These are phyloP conservation scores for Tetanocera ferruginea DNA, from an alignment of 2,888 invertebrate species.

Conservation along the genomic window DNA sequence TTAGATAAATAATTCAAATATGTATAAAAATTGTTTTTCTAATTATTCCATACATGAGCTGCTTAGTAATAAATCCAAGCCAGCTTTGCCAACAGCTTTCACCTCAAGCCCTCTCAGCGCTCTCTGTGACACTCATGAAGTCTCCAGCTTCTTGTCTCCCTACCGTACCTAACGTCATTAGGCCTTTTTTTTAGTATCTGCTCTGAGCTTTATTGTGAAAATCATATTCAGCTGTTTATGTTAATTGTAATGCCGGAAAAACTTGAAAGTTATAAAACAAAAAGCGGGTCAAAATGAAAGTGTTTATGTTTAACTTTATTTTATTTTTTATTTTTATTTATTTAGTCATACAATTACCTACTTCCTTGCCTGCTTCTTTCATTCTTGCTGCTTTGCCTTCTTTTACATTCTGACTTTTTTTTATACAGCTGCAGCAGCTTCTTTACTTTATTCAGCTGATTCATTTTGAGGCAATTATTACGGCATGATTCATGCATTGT, in stretches of 20 bases:
- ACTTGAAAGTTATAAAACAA: background rate
- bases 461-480: background rate
- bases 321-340: background rate
- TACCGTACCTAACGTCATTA: background rate
- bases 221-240: background rate
- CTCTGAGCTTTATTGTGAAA: background rate
- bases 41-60: no score
- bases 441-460: background rate
- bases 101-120: no score
- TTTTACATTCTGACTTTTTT: background rate
- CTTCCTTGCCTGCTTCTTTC: background rate
- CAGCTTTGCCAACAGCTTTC: background rate
- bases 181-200: no score
- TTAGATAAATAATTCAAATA: no score
- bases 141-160: background rate
- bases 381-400: background rate
- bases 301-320: constrained; percentile 10
- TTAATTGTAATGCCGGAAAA: background rate
- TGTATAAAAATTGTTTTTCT: no score
- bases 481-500: background rate
- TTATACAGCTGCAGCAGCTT: background rate
- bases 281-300: constrained; percentile 20
- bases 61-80: no score
- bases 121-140: no score
- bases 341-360: background rate